Evolutionary conservation across 2,888 invertebrate genomes (phyloP).

Genomic region (Nysson spinosus): DNA sequence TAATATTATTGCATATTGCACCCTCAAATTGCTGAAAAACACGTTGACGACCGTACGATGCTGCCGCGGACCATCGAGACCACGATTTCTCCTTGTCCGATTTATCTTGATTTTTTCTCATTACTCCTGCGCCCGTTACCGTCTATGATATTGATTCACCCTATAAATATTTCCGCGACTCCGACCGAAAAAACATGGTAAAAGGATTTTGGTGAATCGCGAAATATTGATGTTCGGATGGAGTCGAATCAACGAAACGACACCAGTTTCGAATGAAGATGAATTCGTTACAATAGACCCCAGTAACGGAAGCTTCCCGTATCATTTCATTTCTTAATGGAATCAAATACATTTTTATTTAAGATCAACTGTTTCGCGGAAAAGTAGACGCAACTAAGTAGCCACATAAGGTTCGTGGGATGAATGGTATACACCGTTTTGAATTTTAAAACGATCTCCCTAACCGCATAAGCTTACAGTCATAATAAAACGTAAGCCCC

Average conservation of each 20-base stretch:
- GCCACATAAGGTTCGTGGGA: too few species aligned
- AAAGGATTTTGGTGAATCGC: neutral
- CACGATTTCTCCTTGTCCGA: constrained; percentile 33
- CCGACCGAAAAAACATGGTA: constrained; percentile 14
- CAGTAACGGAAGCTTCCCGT: too few species aligned
- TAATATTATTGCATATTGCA: constrained; percentile 70
- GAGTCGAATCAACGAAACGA: neutral
- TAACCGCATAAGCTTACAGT: too few species aligned
- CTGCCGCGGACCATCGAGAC: constrained; percentile 45
- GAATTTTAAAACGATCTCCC: too few species aligned
- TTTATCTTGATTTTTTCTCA: constrained; percentile 62
- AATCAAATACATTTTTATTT: too few species aligned
- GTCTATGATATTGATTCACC: constrained; percentile 55
- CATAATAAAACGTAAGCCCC: too few species aligned
- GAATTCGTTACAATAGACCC: constrained; percentile 1
- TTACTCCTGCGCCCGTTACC: constrained; percentile 14
- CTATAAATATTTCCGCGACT: constrained; percentile 44
- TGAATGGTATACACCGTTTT: too few species aligned
- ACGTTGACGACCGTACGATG: constrained; percentile 49
- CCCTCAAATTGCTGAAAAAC: constrained; percentile 64
- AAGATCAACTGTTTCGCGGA: too few species aligned
- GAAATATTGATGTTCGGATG: neutral
- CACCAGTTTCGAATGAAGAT: constrained; percentile 34
- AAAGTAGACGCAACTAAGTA: too few species aligned
- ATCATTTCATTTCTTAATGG: too few species aligned